A percentile compares a stretch with the other conserved stretches of the same genome.
Evolutionary conservation across 2,888 invertebrate genomes (phyloP).

Genomic region (Drosophila glabriapex): DNA sequence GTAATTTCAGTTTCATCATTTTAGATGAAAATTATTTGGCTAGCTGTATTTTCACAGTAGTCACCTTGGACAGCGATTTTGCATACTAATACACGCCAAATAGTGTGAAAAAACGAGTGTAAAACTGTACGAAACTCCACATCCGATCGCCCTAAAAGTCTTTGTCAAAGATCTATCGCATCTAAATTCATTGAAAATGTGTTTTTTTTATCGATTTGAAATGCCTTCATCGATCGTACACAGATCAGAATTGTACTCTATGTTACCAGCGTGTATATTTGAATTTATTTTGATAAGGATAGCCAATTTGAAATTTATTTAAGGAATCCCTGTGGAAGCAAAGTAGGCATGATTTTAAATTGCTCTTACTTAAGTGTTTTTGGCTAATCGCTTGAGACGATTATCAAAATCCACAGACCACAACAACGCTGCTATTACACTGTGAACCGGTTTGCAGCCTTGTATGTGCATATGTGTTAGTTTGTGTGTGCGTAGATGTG

Average conservation of each 20-base stretch:
- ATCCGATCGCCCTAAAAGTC: background rate
- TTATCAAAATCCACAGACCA: constrained; percentile 6
- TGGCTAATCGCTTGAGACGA: background rate
- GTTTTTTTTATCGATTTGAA: background rate
- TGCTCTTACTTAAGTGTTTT: constrained; percentile 1
- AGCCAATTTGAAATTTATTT: background rate
- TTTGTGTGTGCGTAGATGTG: background rate
- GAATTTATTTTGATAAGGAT: background rate
- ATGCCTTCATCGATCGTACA: background rate
- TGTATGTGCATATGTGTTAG: constrained; percentile 13
- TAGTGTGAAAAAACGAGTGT: background rate
- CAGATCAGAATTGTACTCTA: background rate
- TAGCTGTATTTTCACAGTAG: background rate
- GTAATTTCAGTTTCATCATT: background rate
- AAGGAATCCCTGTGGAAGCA: background rate
- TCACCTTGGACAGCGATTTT: background rate
- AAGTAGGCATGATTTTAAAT: background rate
- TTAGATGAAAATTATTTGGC: background rate
- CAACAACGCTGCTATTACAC: constrained; percentile 4
- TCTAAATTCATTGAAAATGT: background rate
- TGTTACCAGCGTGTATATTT: background rate
- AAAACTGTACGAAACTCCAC: background rate
- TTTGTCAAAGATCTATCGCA: background rate
- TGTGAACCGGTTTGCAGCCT: constrained; percentile 44
- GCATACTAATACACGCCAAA: background rate